Base-by-base conservation (phyloP, 1,140 invertebrate species). In the Drosophila takahashii region DNA sequence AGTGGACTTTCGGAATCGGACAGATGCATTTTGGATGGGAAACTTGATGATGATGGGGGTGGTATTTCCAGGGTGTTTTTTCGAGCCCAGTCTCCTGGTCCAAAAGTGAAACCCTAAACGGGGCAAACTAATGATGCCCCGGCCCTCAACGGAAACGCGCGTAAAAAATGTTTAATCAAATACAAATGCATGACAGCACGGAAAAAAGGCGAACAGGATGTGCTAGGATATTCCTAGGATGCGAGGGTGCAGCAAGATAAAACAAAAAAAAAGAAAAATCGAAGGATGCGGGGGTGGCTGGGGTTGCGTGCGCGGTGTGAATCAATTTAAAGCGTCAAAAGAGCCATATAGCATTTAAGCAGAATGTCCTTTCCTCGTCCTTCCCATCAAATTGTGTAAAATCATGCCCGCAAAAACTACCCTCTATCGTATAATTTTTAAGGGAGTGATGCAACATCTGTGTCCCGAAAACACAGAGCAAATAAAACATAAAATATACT, bases 161-260 rank as follows among this genome's bases (percentile, higher is more conserved):
- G 71, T 90, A 89, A 87, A 90, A 90, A 90, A 87, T 84, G 77
- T 78, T 90, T 79, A 84, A 84, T 90, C 87, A 90, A 90, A 90
- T 64, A 84, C 69, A 77, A 89, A 83, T 72, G 81, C 87, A 87
- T 87, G 87, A 87, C 87, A 81, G 73, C 69, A 90, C 83, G 83
- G 59, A 54, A 69, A 83, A 79, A 75, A 73, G 48, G 18, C 26
- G 8, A 67, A 39, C 75, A 78, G 75, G 65, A 77, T 69, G 54
- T 41, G 10, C 56, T 3, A n/a, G 48, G 52, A 57, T 29, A 54
- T 13, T 3, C 8, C 26, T 32, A 29, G 57, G 47, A 73, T 59
- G 72, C 60, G 79, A 53, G 61, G 78, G 58, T 61, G 81, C 62
- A 64, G 71, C 15, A 48, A 39, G 54, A 64, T 34, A 42, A 29